phyloP scores from a whole-genome alignment of 1,140 invertebrate genomes.

The Trinorchestia longiramus region DNA sequence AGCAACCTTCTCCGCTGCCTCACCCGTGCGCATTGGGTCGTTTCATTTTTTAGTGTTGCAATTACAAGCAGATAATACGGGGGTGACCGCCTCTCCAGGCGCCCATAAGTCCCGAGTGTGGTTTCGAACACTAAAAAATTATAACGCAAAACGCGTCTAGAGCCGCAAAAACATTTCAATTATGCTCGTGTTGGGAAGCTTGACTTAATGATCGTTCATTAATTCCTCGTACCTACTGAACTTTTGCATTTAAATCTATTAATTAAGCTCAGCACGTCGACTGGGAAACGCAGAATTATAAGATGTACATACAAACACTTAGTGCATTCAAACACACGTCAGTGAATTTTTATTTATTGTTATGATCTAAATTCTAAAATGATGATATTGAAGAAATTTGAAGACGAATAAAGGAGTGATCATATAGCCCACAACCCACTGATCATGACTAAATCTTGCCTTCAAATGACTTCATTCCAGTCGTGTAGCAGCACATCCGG shows the following conservation, averaged over 20 bases:
- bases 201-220: background rate
- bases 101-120: background rate
- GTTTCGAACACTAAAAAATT: background rate
- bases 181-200: background rate
- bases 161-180: background rate
- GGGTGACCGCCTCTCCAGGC: background rate
- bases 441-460: no score
- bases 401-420: no score
- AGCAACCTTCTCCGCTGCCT: background rate
- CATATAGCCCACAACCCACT: no score
- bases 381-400: no score
- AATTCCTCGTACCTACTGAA: background rate
- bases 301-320: background rate
- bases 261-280: background rate
- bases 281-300: background rate
- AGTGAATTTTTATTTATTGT: background rate
- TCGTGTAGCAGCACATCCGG: no score
- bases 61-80: background rate
- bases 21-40: background rate
- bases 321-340: background rate
- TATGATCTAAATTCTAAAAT: no score
- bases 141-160: background rate
- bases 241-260: background rate
- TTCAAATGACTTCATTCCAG: no score
- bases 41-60: background rate